Conservation (phyloP, 2,888 invertebrate species). For the Hofmannophila pseudospretella region DNA sequence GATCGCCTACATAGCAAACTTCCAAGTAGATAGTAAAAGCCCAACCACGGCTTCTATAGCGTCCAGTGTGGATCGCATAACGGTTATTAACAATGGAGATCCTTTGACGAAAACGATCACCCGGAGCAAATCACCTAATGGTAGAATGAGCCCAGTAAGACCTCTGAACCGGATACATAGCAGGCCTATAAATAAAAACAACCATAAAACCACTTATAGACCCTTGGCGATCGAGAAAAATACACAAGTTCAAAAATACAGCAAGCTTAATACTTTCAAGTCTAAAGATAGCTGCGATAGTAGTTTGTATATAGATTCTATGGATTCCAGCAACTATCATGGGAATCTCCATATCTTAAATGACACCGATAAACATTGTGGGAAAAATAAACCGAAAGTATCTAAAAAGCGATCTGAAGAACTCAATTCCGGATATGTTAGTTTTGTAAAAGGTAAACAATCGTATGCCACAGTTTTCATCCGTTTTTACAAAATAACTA, state of each 20-base stretch:
- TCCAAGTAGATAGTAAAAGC: slow-evolving; percentile 33
- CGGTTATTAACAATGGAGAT: slow-evolving; percentile 46
- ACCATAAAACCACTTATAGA: not conserved
- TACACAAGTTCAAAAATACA: not conserved
- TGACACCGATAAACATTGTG: not conserved
- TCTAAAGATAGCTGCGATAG: not conserved
- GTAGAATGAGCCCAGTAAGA: not conserved
- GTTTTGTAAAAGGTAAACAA: not conserved
- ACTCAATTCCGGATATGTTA: not conserved
- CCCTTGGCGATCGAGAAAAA: not conserved
- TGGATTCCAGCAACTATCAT: not conserved
- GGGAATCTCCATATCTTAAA: not conserved
- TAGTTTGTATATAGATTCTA: not conserved
- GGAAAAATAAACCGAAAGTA: not conserved
- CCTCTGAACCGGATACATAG: not conserved
- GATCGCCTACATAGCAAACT: slow-evolving; percentile 53
- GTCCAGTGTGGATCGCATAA: slow-evolving; percentile 56
- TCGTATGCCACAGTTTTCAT: too few species aligned
- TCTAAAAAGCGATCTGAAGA: not conserved
- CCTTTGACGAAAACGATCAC: not conserved
- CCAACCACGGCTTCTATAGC: slow-evolving; percentile 32
- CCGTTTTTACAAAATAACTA: too few species aligned
- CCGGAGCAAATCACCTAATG: not conserved
- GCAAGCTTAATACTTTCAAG: not conserved
- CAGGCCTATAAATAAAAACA: not conserved